phyloP scores from a whole-genome alignment of 2,113 vertebrate genomes.

The Kobus ellipsiprymnus region DNA sequence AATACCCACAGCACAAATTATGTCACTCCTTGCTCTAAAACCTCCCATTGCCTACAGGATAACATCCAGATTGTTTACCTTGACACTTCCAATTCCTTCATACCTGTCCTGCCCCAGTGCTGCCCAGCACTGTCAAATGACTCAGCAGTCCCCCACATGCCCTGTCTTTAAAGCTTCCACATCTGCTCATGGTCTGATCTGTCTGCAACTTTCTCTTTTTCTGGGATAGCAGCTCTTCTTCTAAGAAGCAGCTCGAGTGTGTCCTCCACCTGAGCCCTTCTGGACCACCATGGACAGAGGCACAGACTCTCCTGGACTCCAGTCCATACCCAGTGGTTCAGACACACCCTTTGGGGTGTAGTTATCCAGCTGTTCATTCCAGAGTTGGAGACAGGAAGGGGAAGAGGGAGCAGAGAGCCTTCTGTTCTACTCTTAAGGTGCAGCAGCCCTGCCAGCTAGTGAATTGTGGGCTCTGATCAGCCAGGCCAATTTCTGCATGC shows the following conservation, averaged over 20 bases:
- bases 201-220: not conserved
- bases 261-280: not conserved
- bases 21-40: not conserved
- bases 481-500: accelerated
- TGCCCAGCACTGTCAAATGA: not conserved
- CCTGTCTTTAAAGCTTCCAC: too few species aligned
- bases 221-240: not conserved
- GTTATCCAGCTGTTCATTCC: not conserved
- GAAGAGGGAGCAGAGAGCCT: not conserved
- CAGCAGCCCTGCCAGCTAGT: not conserved
- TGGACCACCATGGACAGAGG: not conserved
- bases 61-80: not conserved
- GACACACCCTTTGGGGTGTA: accelerated
- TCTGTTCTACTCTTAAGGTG: not conserved
- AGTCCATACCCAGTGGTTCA: not conserved
- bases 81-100: accelerated
- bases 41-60: accelerated
- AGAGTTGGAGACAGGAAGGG: not conserved
- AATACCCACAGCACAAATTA: not conserved
- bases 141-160: accelerated
- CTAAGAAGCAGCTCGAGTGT: not conserved
- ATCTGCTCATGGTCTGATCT: accelerated
- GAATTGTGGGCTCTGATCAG: not conserved
- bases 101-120: accelerated
- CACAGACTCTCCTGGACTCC: not conserved